phyloP scores from a whole-genome alignment of 2,888 invertebrate genomes.

The Mimas tiliae region DNA sequence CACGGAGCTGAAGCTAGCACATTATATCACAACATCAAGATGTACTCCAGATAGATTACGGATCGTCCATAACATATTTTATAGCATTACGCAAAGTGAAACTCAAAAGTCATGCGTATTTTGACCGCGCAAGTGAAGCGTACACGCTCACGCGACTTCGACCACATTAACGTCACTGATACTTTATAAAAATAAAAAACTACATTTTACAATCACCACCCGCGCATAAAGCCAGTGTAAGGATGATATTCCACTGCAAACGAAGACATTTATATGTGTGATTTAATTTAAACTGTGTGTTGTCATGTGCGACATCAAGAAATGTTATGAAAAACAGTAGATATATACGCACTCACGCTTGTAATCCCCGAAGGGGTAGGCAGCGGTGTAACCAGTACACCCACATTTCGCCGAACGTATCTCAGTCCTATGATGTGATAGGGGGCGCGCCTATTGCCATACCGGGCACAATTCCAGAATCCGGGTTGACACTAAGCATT shows the following conservation, averaged over 20 bases:
- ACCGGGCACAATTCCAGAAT: too few species aligned
- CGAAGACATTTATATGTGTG: background rate
- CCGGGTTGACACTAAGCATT: too few species aligned
- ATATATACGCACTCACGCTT: too few species aligned
- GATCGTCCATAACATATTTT: background rate
- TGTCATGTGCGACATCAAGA: too few species aligned
- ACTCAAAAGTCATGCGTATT: background rate
- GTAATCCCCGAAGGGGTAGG: too few species aligned
- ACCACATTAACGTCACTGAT: background rate
- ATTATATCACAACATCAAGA: background rate
- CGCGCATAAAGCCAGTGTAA: background rate
- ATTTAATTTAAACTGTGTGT: too few species aligned
- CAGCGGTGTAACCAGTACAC: too few species aligned
- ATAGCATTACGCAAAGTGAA: background rate
- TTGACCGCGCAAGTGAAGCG: background rate
- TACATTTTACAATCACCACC: background rate
- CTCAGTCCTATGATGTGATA: too few species aligned
- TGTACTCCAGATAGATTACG: background rate
- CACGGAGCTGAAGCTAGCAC: background rate
- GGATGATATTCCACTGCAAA: background rate
- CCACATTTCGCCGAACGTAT: too few species aligned
- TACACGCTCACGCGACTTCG: background rate
- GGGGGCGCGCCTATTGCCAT: too few species aligned
- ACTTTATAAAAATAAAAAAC: conserved; percentile 13
- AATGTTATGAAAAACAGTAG: too few species aligned